Base-by-base conservation (phyloP, 2,797 vertebrate genomes). In the Erithacus rubecula region DNA sequence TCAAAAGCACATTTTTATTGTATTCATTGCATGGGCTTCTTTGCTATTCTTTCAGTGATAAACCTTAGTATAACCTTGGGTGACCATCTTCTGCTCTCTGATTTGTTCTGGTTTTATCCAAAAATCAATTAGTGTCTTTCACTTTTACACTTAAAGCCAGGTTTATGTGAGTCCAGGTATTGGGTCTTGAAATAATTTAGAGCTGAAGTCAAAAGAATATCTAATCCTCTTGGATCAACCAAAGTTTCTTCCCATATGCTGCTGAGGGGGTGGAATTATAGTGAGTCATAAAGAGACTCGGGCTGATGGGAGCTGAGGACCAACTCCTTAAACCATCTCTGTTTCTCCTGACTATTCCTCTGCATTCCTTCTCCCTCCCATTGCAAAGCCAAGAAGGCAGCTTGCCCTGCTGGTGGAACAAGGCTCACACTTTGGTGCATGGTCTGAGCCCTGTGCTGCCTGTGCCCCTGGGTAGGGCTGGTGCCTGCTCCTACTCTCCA, bases 201-300 rank as follows among this genome's bases (percentile, higher is more conserved):
- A 89, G 41, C 15, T 4, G 7, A 80, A 82, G 30, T 34, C 37
- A 70, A n/a, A 89, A 74, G 41, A 67, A 70, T 79, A 79, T 34
- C 49, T 77, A 67, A 77, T 89, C 21, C 6, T 77, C 49, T 85
- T 92, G 41, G 37, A 82, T 82, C 47, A 91, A 32, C 52, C 51
- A 4, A 8, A 85, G 13, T 91, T 94, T 91, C 52, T 90, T 86
- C 58, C 77, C 62, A 65, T 90, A 79, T 95, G 82, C 46, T 93
- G 37, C 65, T 1, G 24, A 87, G 84, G 58, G 62, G 69, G 53
- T 71, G 70, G 84, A 92, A 87, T 3, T 16, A n/a, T 3, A 9
- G 46, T 89, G 93, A 93, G 69, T 89, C 75, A 85, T 43, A 43
- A 77, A 60, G 75, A 84, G 89, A 53, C 24, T 60, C 32, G 49